Base-by-base conservation (phyloP, 1,140 invertebrate species). In the Ostrea edulis region DNA sequence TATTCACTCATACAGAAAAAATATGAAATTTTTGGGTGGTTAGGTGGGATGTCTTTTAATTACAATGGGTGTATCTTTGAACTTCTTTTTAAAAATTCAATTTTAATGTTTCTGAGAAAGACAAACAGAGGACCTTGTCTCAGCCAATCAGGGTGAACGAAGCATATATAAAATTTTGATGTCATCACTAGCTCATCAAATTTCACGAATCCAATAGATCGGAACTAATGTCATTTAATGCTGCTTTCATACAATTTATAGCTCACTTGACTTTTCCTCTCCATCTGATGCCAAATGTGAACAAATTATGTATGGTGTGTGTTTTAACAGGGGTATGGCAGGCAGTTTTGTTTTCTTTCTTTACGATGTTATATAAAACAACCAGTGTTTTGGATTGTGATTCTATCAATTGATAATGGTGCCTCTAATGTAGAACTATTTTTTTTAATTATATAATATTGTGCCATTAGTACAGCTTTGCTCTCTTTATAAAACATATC, bases 111-210 rank as follows among this genome's bases (percentile, higher is more conserved):
- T 44, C 35, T 44, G 35, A 5, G 35, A 44, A 44, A 44, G 35
- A 44, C 35, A 44, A 9, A 29, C 12, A 29, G 68, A 77, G 68
- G 68, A 77, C 68, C 9, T 77, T 77, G 68, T 77, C 68, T 77
- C 68, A 77, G 68, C 68, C 68, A 77, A 77, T 77, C 68, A 77
- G 68, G 68, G 68, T 77, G 29, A n/a, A n/a, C n/a, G n/a, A 77
- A 77, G 68, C 29, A 77, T 77, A 3, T 77, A 9, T 77, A 2
- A 35, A 29, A 35, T 77, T 22, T 71, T 71, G 7, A 11, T 9
- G 22, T 71, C 11, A 3, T 20, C 58, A 62, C n/a, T 62, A 17
- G 17, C 20, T 25, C 25, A 12, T 25, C 3, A 29, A 8, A 35
- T 14, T 29, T 77, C 22, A 29, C 2, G 11, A 29, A 14, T 77